Evolutionary conservation across 2,888 invertebrate species (phyloP), one percentile per base, ranked within the genome.

Genomic region (Myathropa florea): DNA sequence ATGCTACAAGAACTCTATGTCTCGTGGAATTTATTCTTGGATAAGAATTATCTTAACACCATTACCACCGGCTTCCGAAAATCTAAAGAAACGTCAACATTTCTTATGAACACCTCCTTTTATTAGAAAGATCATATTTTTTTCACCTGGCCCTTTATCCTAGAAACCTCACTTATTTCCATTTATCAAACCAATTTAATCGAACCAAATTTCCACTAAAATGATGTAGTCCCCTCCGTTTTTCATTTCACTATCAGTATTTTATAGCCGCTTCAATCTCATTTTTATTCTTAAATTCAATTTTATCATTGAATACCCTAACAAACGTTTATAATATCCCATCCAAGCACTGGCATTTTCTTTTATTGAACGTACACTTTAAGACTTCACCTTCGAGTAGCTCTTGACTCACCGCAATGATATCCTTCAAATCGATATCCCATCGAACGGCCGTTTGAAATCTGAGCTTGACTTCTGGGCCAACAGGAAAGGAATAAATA

Each of bases 381-480:
- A 46, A 6, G 39, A 46, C 4, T n/a, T 18, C n/a, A 46, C 39
- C 39, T 46, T 46, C n/a, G 39, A 46, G 39, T 18, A n/a, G n/a
- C 18, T 46, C 39, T 57, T 57, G 57, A 24, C 57, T 57, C 24
- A 10, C 57, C 57, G n/a, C 57, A 57, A 55, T 18, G 23, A 61
- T 24, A 21, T 10, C 59, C 24, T 68, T 73, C 73, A 4, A 14
- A 55, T 67, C 61, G 55, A 28, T 57, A 24, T 33, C 26, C 18
- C 36, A 55, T 60, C 61, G n/a, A 61, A 26, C 24, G n/a, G 30
- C 73, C 67, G 53, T 80, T 80, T 39, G 36, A 63, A 73, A 68
- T 68, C 80, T 7, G 46, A 68, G 46, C 61, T 24, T 72, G 65
- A 33, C 55, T 77, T 30, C 33, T 64, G 14, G 24, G 24, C 57